Evolutionary conservation across 2,888 invertebrate genomes (phyloP).

Genomic region (Trissolcus japonicus): DNA sequence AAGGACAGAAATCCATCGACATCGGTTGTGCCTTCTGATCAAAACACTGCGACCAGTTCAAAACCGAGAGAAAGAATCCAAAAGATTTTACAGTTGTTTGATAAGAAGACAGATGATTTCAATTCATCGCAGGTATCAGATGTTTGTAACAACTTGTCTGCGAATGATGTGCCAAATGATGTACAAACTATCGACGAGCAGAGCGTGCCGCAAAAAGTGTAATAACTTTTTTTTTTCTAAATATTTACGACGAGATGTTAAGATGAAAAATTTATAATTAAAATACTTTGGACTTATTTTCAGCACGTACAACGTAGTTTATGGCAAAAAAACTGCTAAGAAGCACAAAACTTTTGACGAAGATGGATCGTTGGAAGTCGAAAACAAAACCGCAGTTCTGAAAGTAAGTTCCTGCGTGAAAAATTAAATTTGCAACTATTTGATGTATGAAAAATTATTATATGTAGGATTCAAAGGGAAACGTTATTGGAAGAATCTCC

Average conservation of each 20-base stretch:
- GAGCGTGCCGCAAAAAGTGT: constrained; percentile 21
- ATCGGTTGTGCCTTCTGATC: background rate
- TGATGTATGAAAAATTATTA: too few relatives aligned
- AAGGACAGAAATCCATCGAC: constrained; percentile 8
- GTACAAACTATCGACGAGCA: background rate
- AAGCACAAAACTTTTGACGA: constrained; percentile 86
- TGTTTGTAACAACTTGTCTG: background rate
- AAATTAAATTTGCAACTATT: background rate
- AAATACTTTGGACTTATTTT: background rate
- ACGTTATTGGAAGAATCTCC: constrained; percentile 77
- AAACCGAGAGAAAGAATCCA: constrained; percentile 10
- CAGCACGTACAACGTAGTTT: constrained; percentile 79
- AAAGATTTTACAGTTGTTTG: constrained; percentile 24
- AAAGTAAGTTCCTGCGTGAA: constrained; percentile 66
- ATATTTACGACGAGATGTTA: background rate
- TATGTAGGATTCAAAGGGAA: constrained; percentile 78
- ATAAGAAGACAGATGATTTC: constrained; percentile 5
- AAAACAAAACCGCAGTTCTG: constrained; percentile 71
- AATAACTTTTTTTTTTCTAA: constrained; percentile 7
- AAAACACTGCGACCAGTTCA: background rate
- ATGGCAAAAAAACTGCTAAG: constrained; percentile 81
- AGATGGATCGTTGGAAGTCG: constrained; percentile 79
- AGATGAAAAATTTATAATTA: background rate
- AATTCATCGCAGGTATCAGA: background rate
- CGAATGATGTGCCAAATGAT: background rate